Base-by-base conservation (phyloP, 2,888 invertebrate species). In the Sclerodermus sp. region DNA sequence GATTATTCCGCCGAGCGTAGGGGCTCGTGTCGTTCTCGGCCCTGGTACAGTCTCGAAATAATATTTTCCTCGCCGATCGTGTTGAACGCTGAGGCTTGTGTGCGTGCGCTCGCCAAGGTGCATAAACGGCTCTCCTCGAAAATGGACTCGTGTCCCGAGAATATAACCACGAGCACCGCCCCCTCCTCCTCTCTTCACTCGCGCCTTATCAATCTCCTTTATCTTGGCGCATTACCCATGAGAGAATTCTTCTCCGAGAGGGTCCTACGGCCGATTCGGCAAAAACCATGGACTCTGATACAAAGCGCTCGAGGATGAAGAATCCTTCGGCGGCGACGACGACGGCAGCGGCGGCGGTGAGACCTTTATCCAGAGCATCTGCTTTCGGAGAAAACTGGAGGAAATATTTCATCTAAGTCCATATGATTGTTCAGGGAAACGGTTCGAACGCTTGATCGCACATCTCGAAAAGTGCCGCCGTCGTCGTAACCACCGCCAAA, bases 61-160 rank as follows among this genome's bases (percentile, higher is more conserved):
- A 69, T 64, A 68, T 66, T 68, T 68, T 62, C 53, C 46, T 54
- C 55, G 42, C 49, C 49, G 51, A 23, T 8, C 23, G 23, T 23
- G 23, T 3, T 5, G 23, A 23, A 3, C 23, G 23, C 23, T 23
- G n/a, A n/a, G n/a, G n/a, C 23, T 23, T 23, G 30, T 40, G 18
- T 36, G 44, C 30, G 31, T 30, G 14, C 42, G 32, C 29, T 42
- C 36, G 39, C 36, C 51, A 57, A 48, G 52, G 50, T 45, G 61
- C 23, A 39, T 44, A 44, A 51, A 49, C 47, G 49, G 47, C 36
- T 51, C 52, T 50, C 45, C 50, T 56, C 42, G 34, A 12, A 23
- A 34, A 10, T 43, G 47, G 15, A 16, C 34, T 23, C 15, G 18
- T 13, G 6, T 23, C 23, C 8, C 3, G 23, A 23, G 23, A 23